Evolutionary conservation across 2,113 vertebrate species (phyloP).

Genomic region (Peromyscus leucopus): DNA sequence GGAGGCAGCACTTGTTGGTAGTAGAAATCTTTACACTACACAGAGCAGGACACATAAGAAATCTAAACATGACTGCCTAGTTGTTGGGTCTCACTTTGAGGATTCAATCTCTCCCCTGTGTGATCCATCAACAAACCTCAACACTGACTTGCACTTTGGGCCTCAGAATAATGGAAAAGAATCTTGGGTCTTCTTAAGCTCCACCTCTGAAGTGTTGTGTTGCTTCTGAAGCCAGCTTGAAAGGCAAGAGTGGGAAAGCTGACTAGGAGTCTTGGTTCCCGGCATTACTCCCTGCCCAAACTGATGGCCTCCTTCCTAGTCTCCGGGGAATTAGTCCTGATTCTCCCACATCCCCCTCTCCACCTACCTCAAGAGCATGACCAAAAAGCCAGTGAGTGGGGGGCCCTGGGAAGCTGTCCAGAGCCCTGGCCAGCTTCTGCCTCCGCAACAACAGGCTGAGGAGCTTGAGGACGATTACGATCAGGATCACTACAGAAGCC

Average conservation of each 20-base stretch:
- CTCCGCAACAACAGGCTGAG: constrained; percentile 83
- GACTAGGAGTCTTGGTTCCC: neutral
- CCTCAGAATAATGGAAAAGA: neutral
- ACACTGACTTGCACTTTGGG: neutral
- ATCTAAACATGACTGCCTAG: neutral
- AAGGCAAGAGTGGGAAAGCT: neutral
- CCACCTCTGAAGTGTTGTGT: neutral
- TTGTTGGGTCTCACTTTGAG: neutral
- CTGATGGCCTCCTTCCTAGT: neutral
- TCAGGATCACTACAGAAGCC: constrained; percentile 82
- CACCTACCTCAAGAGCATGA: constrained; percentile 87
- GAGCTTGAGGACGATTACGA: constrained; percentile 83
- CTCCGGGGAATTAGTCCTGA: neutral
- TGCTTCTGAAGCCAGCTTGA: neutral
- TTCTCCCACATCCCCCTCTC: neutral
- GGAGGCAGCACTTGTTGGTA: neutral
- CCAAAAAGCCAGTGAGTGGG: constrained; percentile 91
- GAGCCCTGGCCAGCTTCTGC: constrained; percentile 80
- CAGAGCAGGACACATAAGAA: neutral
- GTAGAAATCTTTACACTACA: neutral
- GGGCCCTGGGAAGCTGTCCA: constrained; percentile 89
- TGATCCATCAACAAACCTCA: neutral
- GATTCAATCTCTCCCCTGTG: neutral
- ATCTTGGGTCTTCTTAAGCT: neutral
- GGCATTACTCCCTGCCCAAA: neutral